phyloP scores from a whole-genome alignment of 2,113 vertebrate species.

The Microcebus ravelobensis region DNA sequence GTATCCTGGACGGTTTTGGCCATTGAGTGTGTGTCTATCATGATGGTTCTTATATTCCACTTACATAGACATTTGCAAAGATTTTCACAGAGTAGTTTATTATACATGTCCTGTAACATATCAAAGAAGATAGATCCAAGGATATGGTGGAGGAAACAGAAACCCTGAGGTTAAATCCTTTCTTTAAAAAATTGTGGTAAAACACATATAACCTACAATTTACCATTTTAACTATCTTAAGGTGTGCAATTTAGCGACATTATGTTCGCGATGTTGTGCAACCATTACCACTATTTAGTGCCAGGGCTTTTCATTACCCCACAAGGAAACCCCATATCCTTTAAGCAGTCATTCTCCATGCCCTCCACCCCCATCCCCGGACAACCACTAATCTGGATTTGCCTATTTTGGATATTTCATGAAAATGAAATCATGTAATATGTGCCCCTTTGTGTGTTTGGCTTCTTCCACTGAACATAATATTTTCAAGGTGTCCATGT shows the following conservation, averaged over 20 bases:
- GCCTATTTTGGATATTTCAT: background rate
- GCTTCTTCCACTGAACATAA: background rate
- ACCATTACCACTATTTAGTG: background rate
- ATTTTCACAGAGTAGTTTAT: background rate
- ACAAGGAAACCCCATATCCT: background rate
- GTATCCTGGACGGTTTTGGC: background rate
- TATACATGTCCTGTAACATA: background rate
- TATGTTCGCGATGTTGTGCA: background rate
- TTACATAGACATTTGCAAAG: background rate
- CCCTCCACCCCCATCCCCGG: no score
- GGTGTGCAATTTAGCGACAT: background rate
- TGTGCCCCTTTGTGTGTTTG: background rate
- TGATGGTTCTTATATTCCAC: background rate
- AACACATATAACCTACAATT: background rate
- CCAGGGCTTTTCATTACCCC: background rate
- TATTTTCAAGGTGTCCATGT: background rate
- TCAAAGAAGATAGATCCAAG: background rate
- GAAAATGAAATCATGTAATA: background rate
- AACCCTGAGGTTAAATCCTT: background rate
- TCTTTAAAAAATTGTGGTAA: background rate
- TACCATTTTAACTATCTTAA: background rate
- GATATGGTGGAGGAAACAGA: background rate
- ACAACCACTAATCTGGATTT: background rate
- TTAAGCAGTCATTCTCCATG: background rate
- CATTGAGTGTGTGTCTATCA: background rate